These are phyloP conservation scores for Bacillus rossius DNA, from an alignment of 1,140 invertebrate species.

Conservation along the genomic window DNA sequence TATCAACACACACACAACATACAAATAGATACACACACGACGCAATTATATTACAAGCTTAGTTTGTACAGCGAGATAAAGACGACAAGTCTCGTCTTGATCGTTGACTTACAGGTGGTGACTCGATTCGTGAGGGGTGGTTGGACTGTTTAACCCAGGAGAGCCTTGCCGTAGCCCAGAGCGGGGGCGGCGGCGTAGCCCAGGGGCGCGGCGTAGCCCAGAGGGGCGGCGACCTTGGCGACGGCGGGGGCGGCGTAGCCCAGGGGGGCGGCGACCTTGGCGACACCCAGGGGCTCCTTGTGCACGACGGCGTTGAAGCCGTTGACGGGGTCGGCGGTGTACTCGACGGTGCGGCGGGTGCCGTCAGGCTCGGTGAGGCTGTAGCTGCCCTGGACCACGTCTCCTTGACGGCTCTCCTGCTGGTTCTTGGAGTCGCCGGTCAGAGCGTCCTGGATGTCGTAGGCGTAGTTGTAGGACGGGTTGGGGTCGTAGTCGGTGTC, in stretches of 20 bases:
- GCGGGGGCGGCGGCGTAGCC: slow-evolving; percentile 2
- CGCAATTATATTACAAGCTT: slow-evolving; percentile 1
- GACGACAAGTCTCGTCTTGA: neutral
- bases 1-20: too few relatives aligned
- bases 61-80: slow-evolving; percentile 1
- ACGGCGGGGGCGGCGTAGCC: slow-evolving; percentile 3
- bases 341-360: slow-evolving; percentile 25
- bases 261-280: slow-evolving; percentile 8
- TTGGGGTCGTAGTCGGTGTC: slow-evolving; percentile 21
- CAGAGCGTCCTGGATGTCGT: slow-evolving; percentile 26
- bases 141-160: slow-evolving; percentile 4
- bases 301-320: slow-evolving; percentile 30
- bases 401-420: slow-evolving; percentile 20
- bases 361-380: slow-evolving; percentile 25
- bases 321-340: slow-evolving; percentile 33
- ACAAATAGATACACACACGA: too few relatives aligned
- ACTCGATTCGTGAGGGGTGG: too few relatives aligned
- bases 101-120: too few relatives aligned
- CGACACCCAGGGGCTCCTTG: slow-evolving; percentile 17
- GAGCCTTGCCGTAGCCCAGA: slow-evolving; percentile 1
- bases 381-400: slow-evolving; percentile 23
- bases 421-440: slow-evolving; percentile 31
- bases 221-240: neutral
- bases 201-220: slow-evolving; percentile 2
- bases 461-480: slow-evolving; percentile 18